Percentiles rank a stretch among this genome's conserved stretches.
Evolutionary conservation across 2,797 vertebrate species (phyloP).

Genomic region (Darevskia nairensis): DNA sequence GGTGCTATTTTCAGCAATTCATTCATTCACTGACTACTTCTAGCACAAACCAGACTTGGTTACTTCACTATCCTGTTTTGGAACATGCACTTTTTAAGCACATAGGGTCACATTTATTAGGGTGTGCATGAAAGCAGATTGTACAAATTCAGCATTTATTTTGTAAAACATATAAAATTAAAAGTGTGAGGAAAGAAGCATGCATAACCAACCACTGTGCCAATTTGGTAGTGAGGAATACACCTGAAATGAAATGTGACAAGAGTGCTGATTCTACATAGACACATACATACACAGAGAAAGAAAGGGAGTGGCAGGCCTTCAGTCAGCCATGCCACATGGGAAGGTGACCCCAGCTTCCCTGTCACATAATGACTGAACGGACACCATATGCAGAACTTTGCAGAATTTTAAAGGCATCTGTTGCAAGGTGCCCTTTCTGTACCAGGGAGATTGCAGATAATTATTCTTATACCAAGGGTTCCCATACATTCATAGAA

Average conservation of each 20-base stretch:
- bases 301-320: too few species aligned
- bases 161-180: neutral
- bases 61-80: neutral
- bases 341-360: neutral
- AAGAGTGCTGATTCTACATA: neutral
- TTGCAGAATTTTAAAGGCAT: neutral
- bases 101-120: neutral
- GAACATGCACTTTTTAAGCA: neutral
- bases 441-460: neutral
- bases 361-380: neutral
- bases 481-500: neutral
- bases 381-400: neutral
- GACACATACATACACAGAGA: neutral
- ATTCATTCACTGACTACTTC: neutral
- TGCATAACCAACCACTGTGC: neutral
- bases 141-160: neutral
- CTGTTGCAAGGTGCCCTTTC: neutral
- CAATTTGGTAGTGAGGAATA: neutral
- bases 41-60: neutral
- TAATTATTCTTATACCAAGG: neutral
- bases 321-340: neutral
- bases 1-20: neutral
- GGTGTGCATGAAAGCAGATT: neutral
- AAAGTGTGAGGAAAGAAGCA: neutral
- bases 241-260: neutral